These are phyloP conservation scores for Oreochromis niloticus DNA, from an alignment of 2,113 vertebrate genomes.

Conservation along the genomic window DNA sequence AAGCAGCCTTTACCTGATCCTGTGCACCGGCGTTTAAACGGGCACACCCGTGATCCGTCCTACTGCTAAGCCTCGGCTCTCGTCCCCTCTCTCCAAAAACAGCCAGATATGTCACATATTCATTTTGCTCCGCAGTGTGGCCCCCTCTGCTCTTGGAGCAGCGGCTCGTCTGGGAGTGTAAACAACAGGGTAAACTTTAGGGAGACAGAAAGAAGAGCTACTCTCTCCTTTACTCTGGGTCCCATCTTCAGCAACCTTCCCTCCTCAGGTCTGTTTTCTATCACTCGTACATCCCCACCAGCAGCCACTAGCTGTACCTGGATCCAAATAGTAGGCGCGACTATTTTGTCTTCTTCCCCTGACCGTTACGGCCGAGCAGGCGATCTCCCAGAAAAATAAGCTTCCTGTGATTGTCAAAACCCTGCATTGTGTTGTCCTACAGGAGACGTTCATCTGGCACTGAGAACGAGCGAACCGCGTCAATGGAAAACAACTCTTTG, in stretches of 20 bases:
- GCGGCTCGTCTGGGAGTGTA: slow-evolving; percentile 72
- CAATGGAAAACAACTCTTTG: not conserved
- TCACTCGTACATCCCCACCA: not conserved
- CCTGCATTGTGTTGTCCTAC: not conserved
- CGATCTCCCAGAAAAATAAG: not conserved
- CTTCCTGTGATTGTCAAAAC: slow-evolving; percentile 59
- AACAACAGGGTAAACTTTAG: slow-evolving; percentile 68
- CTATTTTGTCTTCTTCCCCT: not conserved
- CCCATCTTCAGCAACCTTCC: slow-evolving; percentile 56
- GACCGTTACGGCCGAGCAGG: not conserved
- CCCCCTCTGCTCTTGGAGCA: slow-evolving; percentile 69
- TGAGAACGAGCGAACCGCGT: not conserved
- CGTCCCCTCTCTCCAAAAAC: slow-evolving; percentile 15
- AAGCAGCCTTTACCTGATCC: not conserved
- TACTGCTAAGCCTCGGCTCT: slow-evolving; percentile 26
- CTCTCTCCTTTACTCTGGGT: slow-evolving; percentile 31
- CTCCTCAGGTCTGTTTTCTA: slow-evolving; percentile 8
- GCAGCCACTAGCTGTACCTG: not conserved
- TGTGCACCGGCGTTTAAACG: not conserved
- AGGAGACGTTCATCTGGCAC: not conserved
- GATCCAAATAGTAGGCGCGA: not conserved
- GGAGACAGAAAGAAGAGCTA: slow-evolving; percentile 50
- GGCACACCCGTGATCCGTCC: slow-evolving; percentile 5
- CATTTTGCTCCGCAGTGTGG: slow-evolving; percentile 74
- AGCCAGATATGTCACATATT: slow-evolving; percentile 72